Evolutionary conservation across 2,888 invertebrate species (phyloP), one percentile per base, ranked within the genome.

Genomic region (Kryphioiulus occultus): DNA sequence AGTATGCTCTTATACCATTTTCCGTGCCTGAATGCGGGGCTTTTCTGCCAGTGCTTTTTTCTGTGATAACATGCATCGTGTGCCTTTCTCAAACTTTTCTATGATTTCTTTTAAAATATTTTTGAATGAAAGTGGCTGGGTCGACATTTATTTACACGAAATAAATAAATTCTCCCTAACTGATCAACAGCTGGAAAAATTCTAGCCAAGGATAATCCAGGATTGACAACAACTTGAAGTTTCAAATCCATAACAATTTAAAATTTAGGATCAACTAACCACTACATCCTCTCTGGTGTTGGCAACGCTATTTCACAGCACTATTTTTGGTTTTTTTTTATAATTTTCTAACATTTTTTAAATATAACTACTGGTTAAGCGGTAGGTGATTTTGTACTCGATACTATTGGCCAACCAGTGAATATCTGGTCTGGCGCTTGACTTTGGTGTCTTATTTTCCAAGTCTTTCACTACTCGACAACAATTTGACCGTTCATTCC

Each of bases 401-500:
- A 68, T 68, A 68, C 22, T 26, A 68, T 68, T 10, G 68, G 68
- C 12, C 19, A 19, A 68, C 22, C 68, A 9, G 68, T 10, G 9
- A 78, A 30, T 15, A 30, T 78, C 78, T 78, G 26, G 30, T 78
- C 78, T 78, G 26, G 30, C 30, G 30, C 78, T 78, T 78, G 78
- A 78, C 78, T 78, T 30, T 30, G 78, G 78, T 78, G 78, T 78
- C 78, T 78, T 78, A 78, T 78, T 78, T 78, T 78, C 78, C 26
- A 78, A 78, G 78, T 78, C 78, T 78, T 78, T 78, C 12, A 22
- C 78, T 78, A 22, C 78, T 78, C 78, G 15, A 78, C 78, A 78
- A 78, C 78, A 78, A 78, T 78, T 30, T 78, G 30, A 78, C 78
- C 78, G 78, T 2, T 78, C 78, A 26, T 78, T 78, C 26, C 78